These are phyloP conservation scores for Mormyrops boulengeri DNA, from an alignment of 2,797 vertebrate genomes.

Conservation along the genomic window DNA sequence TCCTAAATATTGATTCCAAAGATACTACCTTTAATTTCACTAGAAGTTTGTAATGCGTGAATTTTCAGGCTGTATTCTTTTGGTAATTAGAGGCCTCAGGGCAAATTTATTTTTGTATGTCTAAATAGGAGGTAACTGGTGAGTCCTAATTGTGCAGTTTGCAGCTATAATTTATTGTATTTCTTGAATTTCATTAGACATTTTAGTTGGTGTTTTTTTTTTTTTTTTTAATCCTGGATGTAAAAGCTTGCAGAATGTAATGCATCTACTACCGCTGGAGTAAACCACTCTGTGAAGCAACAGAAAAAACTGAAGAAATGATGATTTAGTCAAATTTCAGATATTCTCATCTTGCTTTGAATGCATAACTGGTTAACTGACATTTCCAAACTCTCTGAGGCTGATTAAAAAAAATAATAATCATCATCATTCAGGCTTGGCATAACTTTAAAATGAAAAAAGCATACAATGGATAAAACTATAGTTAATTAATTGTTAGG, in stretches of 20 bases:
- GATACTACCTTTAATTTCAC: conserved; percentile 47
- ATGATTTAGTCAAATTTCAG: background rate
- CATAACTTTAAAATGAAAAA: background rate
- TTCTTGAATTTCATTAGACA: background rate
- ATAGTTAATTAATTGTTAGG: background rate
- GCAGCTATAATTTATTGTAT: conserved; percentile 10
- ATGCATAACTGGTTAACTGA: background rate
- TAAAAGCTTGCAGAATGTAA: conserved; percentile 28
- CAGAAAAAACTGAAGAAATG: background rate
- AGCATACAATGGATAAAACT: background rate
- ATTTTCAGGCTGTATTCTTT: conserved; percentile 36
- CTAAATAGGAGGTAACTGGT: conserved; percentile 23
- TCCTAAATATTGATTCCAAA: conserved; percentile 69
- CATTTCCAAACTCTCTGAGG: background rate
- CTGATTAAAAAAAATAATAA: background rate
- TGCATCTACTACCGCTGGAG: conserved; percentile 1
- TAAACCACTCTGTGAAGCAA: conserved; percentile 15
- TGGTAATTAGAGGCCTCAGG: conserved; percentile 42
- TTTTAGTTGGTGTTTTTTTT: background rate
- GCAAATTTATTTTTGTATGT: conserved; percentile 44
- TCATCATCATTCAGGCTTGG: background rate
- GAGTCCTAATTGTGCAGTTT: conserved; percentile 24
- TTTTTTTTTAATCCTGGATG: conserved; percentile 12
- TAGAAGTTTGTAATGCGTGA: conserved; percentile 35
- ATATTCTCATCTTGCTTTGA: background rate